These are phyloP conservation scores for Tupiocoris notatus DNA, from an alignment of 2,888 invertebrate genomes.

Conservation along the genomic window DNA sequence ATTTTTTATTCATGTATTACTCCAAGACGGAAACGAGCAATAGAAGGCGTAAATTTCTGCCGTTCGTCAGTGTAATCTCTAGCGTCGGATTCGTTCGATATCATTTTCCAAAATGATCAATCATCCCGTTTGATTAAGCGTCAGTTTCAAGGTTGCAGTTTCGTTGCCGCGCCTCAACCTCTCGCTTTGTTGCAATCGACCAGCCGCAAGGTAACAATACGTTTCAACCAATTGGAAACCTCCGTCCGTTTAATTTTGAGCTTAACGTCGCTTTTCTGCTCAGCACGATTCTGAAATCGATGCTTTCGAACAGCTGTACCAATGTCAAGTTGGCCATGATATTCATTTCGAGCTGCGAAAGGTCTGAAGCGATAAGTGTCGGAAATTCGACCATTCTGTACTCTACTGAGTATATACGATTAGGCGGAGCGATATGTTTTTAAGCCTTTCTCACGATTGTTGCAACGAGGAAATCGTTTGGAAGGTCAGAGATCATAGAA, in stretches of 20 bases:
- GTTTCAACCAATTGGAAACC: background rate
- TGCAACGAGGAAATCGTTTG: slow-evolving; percentile 15
- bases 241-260: background rate
- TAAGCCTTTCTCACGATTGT: background rate
- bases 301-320: slow-evolving; percentile 13
- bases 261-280: background rate
- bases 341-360: slow-evolving; percentile 15
- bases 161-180: background rate
- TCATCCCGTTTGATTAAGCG: no score
- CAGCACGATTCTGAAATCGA: background rate
- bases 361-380: background rate
- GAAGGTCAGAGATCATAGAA: background rate
- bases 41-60: no score
- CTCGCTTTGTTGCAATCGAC: background rate
- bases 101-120: background rate
- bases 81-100: background rate
- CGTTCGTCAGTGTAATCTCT: no score
- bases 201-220: background rate
- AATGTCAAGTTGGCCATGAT: slow-evolving; percentile 36
- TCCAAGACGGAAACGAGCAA: no score
- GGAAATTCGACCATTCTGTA: background rate
- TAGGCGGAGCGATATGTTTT: background rate
- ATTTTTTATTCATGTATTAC: no score
- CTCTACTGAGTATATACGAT: background rate
- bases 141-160: background rate